Percentiles rank a stretch among this genome's conserved stretches.
Conservation (phyloP, 2,888 invertebrate genomes). For the Ditylenchus weischeri region DNA sequence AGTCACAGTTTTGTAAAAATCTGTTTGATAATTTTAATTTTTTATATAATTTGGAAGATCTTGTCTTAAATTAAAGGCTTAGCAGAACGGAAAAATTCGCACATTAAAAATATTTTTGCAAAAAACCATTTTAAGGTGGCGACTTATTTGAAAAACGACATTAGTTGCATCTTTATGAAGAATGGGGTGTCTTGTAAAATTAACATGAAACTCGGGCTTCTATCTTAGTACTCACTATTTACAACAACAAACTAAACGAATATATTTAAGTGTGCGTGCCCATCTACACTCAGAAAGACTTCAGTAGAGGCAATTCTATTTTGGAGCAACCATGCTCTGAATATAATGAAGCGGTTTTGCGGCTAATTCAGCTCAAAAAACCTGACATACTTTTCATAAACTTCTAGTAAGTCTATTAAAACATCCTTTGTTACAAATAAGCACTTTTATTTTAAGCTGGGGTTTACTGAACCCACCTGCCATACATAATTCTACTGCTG, state of each 20-base stretch:
- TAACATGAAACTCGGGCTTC: too few species aligned
- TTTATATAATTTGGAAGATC: too few species aligned
- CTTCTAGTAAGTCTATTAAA: background rate
- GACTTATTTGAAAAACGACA: too few species aligned
- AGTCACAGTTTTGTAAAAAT: too few species aligned
- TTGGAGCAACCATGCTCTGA: conserved; percentile 4
- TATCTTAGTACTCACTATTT: background rate
- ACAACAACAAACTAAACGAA: background rate
- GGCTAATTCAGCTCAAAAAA: background rate
- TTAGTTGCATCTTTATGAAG: too few species aligned
- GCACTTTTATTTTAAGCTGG: background rate
- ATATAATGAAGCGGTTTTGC: conserved; percentile 1
- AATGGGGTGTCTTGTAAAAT: too few species aligned
- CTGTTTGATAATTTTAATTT: too few species aligned
- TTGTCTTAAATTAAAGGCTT: too few species aligned
- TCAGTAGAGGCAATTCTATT: background rate
- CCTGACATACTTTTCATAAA: conserved; percentile 4
- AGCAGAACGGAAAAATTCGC: too few species aligned
- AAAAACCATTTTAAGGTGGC: too few species aligned
- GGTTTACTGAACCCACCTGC: background rate
- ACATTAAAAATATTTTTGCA: too few species aligned
- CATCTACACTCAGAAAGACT: background rate
- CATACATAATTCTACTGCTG: background rate
- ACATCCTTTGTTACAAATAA: background rate
- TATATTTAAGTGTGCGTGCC: conserved; percentile 4